A percentile compares a stretch with the other conserved stretches of the same genome.
Evolutionary conservation across 2,113 vertebrate genomes (phyloP).

Genomic region (Hemicordylus capensis): DNA sequence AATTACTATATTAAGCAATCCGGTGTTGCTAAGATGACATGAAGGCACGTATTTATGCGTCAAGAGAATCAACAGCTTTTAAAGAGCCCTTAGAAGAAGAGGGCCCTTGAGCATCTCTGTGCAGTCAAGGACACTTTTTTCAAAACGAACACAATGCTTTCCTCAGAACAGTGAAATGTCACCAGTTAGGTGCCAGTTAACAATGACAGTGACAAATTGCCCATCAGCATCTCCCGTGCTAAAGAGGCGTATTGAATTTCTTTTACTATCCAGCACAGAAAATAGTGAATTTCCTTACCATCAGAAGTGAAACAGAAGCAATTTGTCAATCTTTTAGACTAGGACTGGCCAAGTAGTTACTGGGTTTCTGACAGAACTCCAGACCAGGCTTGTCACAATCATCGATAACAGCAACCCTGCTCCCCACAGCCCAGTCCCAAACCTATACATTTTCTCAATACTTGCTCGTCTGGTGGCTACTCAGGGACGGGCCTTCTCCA

Average conservation of each 20-base stretch:
- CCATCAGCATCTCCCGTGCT: no score
- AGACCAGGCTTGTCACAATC: slow-evolving; percentile 21
- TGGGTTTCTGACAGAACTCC: slow-evolving; percentile 22
- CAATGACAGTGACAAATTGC: no score
- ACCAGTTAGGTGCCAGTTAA: no score
- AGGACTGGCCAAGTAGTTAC: not conserved
- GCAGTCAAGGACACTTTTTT: not conserved
- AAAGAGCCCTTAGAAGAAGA: not conserved
- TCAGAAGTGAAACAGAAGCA: not conserved
- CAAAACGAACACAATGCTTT: not conserved
- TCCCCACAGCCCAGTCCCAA: not conserved
- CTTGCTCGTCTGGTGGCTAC: no score
- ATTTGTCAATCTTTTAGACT: slow-evolving; percentile 1
- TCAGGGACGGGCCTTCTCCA: no score
- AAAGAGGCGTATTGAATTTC: not conserved
- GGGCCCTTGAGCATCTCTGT: not conserved
- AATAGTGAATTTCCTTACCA: not conserved
- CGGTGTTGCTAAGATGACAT: not conserved
- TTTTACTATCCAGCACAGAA: not conserved
- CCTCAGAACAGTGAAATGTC: not conserved
- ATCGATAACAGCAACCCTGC: not conserved
- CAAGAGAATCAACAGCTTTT: not conserved
- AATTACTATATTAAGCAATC: not conserved
- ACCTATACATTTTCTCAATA: not conserved
- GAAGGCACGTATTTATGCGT: not conserved